Percentiles rank a stretch among this genome's conserved stretches.
phyloP scores from a whole-genome alignment of 2,888 invertebrate species.

The Polylopha cassiicola region DNA sequence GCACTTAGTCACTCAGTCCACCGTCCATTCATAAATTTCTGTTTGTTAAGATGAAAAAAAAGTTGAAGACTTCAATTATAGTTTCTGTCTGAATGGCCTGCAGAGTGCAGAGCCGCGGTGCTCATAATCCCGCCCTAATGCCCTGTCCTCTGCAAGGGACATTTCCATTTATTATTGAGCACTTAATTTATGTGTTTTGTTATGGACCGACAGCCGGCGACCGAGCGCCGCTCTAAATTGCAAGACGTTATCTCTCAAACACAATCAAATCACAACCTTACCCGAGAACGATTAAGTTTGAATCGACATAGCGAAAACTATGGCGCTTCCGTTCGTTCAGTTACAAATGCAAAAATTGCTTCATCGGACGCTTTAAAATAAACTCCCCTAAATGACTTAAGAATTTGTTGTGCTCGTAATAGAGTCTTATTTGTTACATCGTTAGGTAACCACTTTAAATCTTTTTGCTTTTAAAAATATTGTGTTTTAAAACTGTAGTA shows the following conservation, averaged over 20 bases:
- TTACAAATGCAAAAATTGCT: conserved; percentile 42
- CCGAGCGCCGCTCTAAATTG: conserved; percentile 38
- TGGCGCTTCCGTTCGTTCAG: conserved; percentile 30
- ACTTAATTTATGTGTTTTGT: conserved; percentile 79
- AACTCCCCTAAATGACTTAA: conserved; percentile 30
- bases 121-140: conserved; percentile 77
- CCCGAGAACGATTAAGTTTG: conserved; percentile 13
- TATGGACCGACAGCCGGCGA: conserved; percentile 72
- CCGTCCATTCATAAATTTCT: too few relatives aligned
- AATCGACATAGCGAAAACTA: conserved; percentile 22
- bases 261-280: conserved; percentile 30
- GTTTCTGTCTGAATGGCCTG: conserved; percentile 15
- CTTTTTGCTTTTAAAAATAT: conserved; percentile 40
- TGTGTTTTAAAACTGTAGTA: conserved; percentile 44
- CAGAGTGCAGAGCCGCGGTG: conserved; percentile 56
- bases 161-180: conserved; percentile 79
- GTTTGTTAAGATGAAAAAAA: not conserved
- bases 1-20: too few relatives aligned
- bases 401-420: conserved; percentile 28
- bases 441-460: conserved; percentile 35
- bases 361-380: conserved; percentile 58
- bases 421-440: conserved; percentile 35
- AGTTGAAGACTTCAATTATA: conserved; percentile 15
- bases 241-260: conserved; percentile 26
- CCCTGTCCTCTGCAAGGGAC: conserved; percentile 77